Evolutionary conservation across 2,888 invertebrate genomes (phyloP).

Genomic region (Chromoteleia sp.): DNA sequence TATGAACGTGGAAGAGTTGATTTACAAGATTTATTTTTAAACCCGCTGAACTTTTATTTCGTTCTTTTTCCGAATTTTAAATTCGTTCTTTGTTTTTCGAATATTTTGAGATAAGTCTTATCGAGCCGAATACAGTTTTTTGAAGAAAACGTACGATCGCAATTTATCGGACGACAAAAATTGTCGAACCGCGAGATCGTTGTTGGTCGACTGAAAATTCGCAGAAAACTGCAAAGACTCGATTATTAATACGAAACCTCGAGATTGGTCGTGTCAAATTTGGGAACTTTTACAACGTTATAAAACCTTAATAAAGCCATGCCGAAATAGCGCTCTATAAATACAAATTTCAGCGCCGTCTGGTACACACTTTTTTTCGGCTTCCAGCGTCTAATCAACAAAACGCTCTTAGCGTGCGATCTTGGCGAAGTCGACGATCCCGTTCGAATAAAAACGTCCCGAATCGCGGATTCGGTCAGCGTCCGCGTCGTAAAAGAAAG

Average conservation of each 20-base stretch:
- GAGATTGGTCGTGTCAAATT: slow-evolving; percentile 3
- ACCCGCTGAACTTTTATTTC: no score
- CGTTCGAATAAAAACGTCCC: slow-evolving; percentile 43
- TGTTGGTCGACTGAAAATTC: background rate
- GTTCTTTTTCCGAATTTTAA: no score
- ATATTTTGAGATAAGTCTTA: no score
- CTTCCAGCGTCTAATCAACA: slow-evolving; percentile 29
- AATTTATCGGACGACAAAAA: no score
- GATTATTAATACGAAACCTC: background rate
- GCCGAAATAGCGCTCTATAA: slow-evolving; percentile 35
- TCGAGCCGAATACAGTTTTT: no score
- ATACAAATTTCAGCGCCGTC: slow-evolving; percentile 30
- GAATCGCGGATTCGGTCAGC: slow-evolving; percentile 63
- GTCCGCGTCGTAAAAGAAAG: slow-evolving; percentile 65
- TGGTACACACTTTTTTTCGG: slow-evolving; percentile 11
- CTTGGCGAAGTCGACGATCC: slow-evolving; percentile 44
- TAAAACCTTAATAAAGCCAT: slow-evolving; percentile 34
- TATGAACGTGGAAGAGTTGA: slow-evolving; percentile 12
- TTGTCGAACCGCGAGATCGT: no score
- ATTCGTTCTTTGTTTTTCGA: no score
- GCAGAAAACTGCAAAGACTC: slow-evolving; percentile 4
- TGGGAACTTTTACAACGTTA: slow-evolving; percentile 35
- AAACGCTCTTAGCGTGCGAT: slow-evolving; percentile 37
- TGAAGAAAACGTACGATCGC: no score
- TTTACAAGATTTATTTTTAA: background rate